A percentile compares a stretch with the other conserved stretches of the same genome.
phyloP scores from a whole-genome alignment of 2,113 vertebrate genomes.

The Albula glossodonta region DNA sequence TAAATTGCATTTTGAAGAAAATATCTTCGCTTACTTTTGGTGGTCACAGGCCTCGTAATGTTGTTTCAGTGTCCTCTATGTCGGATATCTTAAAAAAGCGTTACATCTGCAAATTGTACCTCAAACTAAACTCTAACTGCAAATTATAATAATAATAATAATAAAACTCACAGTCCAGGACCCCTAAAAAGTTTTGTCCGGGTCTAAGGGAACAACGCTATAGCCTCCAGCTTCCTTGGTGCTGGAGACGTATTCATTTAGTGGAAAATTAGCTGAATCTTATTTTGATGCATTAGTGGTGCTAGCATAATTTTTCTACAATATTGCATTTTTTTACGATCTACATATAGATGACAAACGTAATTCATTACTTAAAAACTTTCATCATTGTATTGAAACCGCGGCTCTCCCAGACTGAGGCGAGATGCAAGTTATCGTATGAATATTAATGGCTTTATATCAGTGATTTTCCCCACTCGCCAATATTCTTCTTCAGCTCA shows the following conservation, averaged over 20 bases:
- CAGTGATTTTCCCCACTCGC: background rate
- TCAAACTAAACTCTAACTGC: no score
- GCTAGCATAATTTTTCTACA: background rate
- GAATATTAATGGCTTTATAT: conserved; percentile 7
- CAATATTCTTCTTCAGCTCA: background rate
- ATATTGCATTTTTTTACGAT: background rate
- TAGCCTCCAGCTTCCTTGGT: background rate
- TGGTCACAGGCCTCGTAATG: no score
- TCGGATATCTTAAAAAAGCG: no score
- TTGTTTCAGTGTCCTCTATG: no score
- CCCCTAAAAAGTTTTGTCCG: no score
- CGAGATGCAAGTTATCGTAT: background rate
- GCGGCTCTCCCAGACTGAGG: background rate
- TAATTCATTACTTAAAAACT: background rate
- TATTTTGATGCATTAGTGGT: background rate
- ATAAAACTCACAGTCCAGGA: no score
- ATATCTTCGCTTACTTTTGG: no score
- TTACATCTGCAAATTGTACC: no score
- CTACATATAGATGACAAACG: background rate
- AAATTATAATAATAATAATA: background rate
- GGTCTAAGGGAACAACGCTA: no score
- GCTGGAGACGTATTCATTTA: background rate
- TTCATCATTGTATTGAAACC: background rate
- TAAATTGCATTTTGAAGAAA: no score
- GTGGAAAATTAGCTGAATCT: background rate